Evolutionary conservation across 2,797 vertebrate species (phyloP).

Genomic region (Chelonia mydas): DNA sequence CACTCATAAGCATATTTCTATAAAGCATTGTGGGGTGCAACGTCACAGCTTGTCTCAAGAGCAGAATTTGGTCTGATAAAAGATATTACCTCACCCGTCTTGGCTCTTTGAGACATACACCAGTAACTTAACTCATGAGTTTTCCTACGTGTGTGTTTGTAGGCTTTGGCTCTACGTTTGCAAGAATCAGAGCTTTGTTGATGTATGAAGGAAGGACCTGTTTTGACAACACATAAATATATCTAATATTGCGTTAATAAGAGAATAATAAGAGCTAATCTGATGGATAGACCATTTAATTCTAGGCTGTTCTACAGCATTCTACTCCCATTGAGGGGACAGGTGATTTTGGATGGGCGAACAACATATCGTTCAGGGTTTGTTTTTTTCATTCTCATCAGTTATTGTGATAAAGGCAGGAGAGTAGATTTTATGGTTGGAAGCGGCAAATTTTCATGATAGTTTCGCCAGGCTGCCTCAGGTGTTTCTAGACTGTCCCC

Average conservation of each 20-base stretch:
- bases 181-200: slow-evolving; percentile 20
- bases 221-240: slow-evolving; percentile 33
- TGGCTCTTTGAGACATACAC: not conserved
- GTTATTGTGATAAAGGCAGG: slow-evolving; percentile 9
- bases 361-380: slow-evolving; percentile 47
- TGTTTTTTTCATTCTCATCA: slow-evolving; percentile 43
- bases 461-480: slow-evolving; percentile 40
- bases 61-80: not conserved
- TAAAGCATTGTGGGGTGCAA: no score
- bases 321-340: slow-evolving; percentile 19
- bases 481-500: not conserved
- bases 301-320: not conserved
- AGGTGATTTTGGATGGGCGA: slow-evolving; percentile 36
- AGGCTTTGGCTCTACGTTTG: not conserved
- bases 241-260: slow-evolving; percentile 37
- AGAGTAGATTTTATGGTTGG: slow-evolving; percentile 47
- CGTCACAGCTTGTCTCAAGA: not conserved
- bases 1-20: no score
- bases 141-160: not conserved
- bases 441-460: slow-evolving; percentile 45
- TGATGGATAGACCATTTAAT: not conserved
- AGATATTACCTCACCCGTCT: not conserved
- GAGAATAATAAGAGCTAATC: slow-evolving; percentile 32
- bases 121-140: not conserved
- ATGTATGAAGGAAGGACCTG: not conserved